These are phyloP conservation scores for Clarias platycephalus DNA, from an alignment of 2,797 vertebrate genomes.

Conservation along the genomic window DNA sequence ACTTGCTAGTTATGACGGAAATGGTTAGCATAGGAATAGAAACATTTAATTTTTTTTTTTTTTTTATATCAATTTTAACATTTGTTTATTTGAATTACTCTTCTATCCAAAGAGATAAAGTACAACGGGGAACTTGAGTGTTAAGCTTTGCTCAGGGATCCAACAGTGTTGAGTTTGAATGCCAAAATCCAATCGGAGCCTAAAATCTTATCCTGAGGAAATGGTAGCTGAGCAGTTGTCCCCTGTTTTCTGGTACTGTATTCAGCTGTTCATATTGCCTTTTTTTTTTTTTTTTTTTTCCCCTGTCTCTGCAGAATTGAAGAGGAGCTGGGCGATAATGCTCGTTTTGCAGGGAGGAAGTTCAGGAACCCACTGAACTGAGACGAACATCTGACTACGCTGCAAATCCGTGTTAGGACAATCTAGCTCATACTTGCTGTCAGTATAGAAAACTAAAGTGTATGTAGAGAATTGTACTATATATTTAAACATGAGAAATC, in stretches of 20 bases:
- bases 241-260: not conserved
- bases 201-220: not conserved
- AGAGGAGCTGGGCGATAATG: constrained; percentile 90
- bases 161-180: not conserved
- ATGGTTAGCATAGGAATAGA: not conserved
- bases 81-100: not conserved
- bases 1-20: not conserved
- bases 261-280: not conserved
- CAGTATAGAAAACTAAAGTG: constrained; percentile 23
- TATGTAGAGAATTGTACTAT: not conserved
- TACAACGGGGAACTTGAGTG: not conserved
- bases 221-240: not conserved
- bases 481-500: not conserved
- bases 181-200: not conserved
- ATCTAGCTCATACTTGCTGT: not conserved
- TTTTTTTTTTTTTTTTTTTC: too few species aligned
- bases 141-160: not conserved
- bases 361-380: constrained; percentile 88
- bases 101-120: not conserved
- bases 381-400: constrained; percentile 46
- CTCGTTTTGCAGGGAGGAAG: constrained; percentile 86
- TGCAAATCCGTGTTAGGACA: constrained; percentile 5
- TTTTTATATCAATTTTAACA: too few species aligned
- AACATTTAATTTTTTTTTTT: too few species aligned
- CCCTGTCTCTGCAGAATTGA: constrained; percentile 82